Evolutionary conservation across 1,140 invertebrate species (phyloP).

Genomic region (Lasioglossum baleicum): DNA sequence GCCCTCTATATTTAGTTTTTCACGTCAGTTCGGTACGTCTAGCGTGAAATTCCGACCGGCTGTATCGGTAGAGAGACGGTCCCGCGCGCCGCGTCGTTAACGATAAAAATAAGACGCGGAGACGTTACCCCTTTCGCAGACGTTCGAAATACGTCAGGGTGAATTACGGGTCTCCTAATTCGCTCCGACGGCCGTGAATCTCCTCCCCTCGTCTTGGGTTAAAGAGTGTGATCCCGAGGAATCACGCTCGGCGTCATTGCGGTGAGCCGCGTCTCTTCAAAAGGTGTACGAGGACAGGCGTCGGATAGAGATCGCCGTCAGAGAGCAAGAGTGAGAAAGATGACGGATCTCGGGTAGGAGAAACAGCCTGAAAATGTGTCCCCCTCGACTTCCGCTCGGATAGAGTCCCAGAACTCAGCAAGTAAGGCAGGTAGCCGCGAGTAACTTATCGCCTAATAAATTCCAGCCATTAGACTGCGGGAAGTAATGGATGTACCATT

Average conservation of each 20-base stretch:
- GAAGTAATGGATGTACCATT: slow-evolving; percentile 73
- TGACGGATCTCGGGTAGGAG: slow-evolving; percentile 22
- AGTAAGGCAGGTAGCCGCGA: slow-evolving; percentile 61
- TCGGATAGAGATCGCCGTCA: too few relatives aligned
- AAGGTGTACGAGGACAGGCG: neutral
- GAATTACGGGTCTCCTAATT: slow-evolving; percentile 27
- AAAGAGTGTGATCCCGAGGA: slow-evolving; percentile 48
- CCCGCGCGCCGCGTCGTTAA: neutral
- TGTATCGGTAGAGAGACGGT: neutral
- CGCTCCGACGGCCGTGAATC: slow-evolving; percentile 48
- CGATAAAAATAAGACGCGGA: slow-evolving; percentile 27
- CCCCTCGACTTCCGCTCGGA: slow-evolving; percentile 56
- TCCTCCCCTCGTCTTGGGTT: slow-evolving; percentile 20
- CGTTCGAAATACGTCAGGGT: slow-evolving; percentile 21
- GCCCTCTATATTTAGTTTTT: slow-evolving; percentile 16
- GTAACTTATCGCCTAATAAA: slow-evolving; percentile 75
- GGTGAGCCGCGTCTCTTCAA: slow-evolving; percentile 51
- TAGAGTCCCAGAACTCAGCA: slow-evolving; percentile 62
- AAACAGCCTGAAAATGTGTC: slow-evolving; percentile 58
- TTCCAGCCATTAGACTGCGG: slow-evolving; percentile 72
- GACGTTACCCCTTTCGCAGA: neutral
- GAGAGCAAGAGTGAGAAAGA: neutral
- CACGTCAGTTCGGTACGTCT: neutral
- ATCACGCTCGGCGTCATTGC: slow-evolving; percentile 52
- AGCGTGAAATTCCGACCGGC: neutral